These are phyloP conservation scores for Trichomalopsis sarcophagae DNA, from an alignment of 1,140 invertebrate genomes.

Conservation along the genomic window DNA sequence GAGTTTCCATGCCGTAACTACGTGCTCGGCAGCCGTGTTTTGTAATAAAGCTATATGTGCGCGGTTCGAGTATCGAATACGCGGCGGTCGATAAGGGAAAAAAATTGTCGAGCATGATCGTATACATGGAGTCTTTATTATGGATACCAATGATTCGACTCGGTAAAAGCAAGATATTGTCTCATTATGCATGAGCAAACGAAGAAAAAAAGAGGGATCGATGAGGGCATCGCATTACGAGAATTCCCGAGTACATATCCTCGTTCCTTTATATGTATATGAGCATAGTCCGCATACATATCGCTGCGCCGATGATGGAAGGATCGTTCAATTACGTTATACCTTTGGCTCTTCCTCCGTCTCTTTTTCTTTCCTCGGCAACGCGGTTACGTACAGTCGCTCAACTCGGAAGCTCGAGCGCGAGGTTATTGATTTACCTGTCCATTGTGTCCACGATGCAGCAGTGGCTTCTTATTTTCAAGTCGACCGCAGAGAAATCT, in stretches of 20 bases:
- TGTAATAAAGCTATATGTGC: background rate
- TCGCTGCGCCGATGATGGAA: background rate
- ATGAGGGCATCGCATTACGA: background rate
- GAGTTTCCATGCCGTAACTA: background rate
- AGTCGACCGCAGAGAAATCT: background rate
- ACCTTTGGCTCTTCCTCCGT: background rate
- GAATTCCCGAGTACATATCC: background rate
- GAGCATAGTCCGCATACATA: background rate
- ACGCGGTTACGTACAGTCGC: background rate
- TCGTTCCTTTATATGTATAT: background rate
- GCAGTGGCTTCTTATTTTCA: background rate
- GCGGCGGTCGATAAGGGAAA: no score
- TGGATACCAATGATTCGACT: no score
- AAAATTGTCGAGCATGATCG: no score
- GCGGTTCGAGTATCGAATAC: no score
- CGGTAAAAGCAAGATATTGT: no score
- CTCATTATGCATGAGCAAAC: no score
- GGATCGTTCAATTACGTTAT: background rate
- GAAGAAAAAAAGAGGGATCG: no score
- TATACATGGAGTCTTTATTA: no score
- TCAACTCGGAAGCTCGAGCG: background rate
- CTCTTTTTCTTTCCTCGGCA: background rate
- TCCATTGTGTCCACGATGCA: background rate
- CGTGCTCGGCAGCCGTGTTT: background rate
- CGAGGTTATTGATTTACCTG: constrained; percentile 2